These are phyloP conservation scores for Heteromyza rotundicornis DNA, from an alignment of 2,888 invertebrate genomes.

Conservation along the genomic window DNA sequence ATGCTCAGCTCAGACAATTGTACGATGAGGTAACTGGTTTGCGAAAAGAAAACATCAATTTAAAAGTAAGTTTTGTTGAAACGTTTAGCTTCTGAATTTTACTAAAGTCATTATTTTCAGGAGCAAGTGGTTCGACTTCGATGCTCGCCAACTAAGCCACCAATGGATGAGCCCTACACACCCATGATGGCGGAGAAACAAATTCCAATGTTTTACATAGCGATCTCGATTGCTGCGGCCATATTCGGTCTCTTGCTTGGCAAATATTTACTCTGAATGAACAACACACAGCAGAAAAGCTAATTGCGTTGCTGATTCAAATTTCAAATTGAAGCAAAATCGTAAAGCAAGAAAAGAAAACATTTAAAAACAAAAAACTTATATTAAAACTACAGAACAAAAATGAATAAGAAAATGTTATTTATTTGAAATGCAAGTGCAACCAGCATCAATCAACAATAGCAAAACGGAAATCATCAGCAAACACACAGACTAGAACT, in stretches of 20 bases:
- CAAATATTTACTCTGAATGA: slow-evolving; percentile 81
- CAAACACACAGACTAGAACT: not conserved
- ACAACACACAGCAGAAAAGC: slow-evolving; percentile 34
- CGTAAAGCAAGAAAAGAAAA: not conserved
- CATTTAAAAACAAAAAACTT: not conserved
- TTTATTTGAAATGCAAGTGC: too few species aligned
- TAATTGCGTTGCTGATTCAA: not conserved
- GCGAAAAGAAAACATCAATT: slow-evolving; percentile 83
- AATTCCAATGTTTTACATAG: slow-evolving; percentile 70
- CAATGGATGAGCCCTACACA: slow-evolving; percentile 66
- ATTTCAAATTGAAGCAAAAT: not conserved
- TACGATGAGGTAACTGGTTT: slow-evolving; percentile 81
- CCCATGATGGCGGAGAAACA: slow-evolving; percentile 67
- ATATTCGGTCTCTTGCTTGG: slow-evolving; percentile 79
- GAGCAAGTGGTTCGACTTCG: slow-evolving; percentile 73
- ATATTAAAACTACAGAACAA: too few species aligned
- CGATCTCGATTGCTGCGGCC: slow-evolving; percentile 72
- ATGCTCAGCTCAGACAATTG: slow-evolving; percentile 75
- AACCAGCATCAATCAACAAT: not conserved
- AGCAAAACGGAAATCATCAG: not conserved
- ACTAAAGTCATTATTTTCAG: slow-evolving; percentile 53
- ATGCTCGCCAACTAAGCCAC: slow-evolving; percentile 56
- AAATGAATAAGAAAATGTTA: too few species aligned
- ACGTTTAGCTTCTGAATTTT: not conserved
- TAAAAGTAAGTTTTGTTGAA: slow-evolving; percentile 71